Percentiles rank a stretch among this genome's conserved stretches.
Conservation (phyloP, 2,888 invertebrate genomes). For the Scaptomyza flava region DNA sequence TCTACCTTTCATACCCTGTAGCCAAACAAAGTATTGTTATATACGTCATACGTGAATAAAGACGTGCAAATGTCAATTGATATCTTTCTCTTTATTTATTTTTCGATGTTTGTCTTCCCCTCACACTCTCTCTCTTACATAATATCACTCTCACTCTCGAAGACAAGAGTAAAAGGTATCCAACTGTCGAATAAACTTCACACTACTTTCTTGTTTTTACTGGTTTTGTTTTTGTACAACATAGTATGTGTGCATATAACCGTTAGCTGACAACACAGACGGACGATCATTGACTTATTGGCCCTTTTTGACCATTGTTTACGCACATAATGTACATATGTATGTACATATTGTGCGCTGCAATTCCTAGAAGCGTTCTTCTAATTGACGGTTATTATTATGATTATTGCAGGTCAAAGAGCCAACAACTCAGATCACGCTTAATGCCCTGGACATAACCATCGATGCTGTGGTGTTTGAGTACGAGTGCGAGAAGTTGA, state of each 20-base stretch:
- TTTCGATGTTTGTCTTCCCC: background rate
- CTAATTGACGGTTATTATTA: constrained; percentile 40
- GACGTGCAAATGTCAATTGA: background rate
- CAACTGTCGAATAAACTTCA: background rate
- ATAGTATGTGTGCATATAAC: constrained; percentile 10
- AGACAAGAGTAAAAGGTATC: background rate
- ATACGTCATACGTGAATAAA: background rate
- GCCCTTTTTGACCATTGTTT: constrained; percentile 6
- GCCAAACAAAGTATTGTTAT: background rate
- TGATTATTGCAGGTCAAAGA: constrained; percentile 87
- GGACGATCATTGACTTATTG: constrained; percentile 61
- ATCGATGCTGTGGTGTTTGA: constrained; percentile 87
- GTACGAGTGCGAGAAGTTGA: constrained; percentile 84
- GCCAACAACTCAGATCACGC: constrained; percentile 88
- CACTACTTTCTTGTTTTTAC: background rate
- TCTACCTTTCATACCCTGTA: constrained; percentile 11
- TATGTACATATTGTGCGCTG: too few species aligned
- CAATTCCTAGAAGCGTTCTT: constrained; percentile 43
- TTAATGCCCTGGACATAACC: constrained; percentile 92
- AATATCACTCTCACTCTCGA: background rate
- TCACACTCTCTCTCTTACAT: background rate
- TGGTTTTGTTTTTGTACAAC: background rate
- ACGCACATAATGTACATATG: background rate
- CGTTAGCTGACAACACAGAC: constrained; percentile 29
- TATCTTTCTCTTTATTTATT: background rate